Base-by-base conservation (phyloP, 2,797 vertebrate species). In the Chanos chanos region DNA sequence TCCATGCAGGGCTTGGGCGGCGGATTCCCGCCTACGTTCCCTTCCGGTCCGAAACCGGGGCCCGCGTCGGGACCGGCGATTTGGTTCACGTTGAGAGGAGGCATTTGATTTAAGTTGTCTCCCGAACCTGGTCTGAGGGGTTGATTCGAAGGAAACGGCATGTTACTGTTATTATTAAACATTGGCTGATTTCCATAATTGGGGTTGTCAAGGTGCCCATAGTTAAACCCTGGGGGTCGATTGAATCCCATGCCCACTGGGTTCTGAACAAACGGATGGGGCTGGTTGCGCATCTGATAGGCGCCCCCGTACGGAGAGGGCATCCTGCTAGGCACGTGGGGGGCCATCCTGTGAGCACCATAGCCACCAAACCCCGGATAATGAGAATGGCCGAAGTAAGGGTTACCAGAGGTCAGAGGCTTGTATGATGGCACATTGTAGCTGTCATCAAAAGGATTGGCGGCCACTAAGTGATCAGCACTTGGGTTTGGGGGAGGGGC, bases 391-490 rank as follows among this genome's bases (percentile, higher is more conserved):
- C 76, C 74, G 39, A 91, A 87, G 61, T 90, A 91, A 0, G 83
- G 82, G 65, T 77, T 89, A 67, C 81, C 79, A 6, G 82, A 64
- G 73, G 86, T 74, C 47, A 86, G 70, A 1, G 88, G 85, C 72
- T 90, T 92, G 56, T 89, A 87, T 53, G 90, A 88, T 44, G 88
- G 64, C 1, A 83, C 73, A 58, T 72, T 87, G 76, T 91, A 93
- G 79, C 84, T 86, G 81, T 94, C 92, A 67, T 93, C 92, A 76
- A 94, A 94, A 0, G 92, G 92, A 75, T 94, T 94, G 69, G 87
- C 84, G 47, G 92, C 92, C 77, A 94, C 83, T 66, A 94, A 85
- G 74, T 92, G 89, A 70, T 93, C 89, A 6, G 89, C 82, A 72
- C 88, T 92, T 41, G 89, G 88, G 78, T 91, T 91, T 2, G 79